phyloP scores from a whole-genome alignment of 2,113 vertebrate genomes.

The Archocentrus centrarchus region DNA sequence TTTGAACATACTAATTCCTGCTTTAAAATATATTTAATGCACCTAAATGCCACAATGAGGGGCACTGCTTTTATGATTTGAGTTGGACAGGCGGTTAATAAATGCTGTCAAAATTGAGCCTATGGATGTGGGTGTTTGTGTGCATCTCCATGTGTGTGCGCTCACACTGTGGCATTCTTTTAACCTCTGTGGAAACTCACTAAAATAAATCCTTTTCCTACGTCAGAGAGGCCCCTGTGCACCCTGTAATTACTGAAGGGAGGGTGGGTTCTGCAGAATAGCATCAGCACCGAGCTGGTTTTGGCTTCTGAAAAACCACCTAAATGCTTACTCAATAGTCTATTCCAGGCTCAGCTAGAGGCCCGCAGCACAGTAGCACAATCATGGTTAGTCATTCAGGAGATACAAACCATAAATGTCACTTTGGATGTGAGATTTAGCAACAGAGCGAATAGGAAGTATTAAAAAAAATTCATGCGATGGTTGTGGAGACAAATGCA shows the following conservation, averaged over 20 bases:
- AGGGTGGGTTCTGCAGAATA: slow-evolving; percentile 73
- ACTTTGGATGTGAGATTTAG: background rate
- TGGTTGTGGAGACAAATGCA: background rate
- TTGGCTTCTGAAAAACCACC: slow-evolving; percentile 71
- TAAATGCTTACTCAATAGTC: slow-evolving; percentile 68
- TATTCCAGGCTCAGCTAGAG: slow-evolving; percentile 53
- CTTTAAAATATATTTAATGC: slow-evolving; percentile 16
- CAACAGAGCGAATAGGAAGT: background rate
- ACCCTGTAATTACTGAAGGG: slow-evolving; percentile 82
- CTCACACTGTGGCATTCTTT: slow-evolving; percentile 81
- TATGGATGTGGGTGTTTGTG: slow-evolving; percentile 49
- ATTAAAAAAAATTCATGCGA: background rate
- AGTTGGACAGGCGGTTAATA: slow-evolving; percentile 64
- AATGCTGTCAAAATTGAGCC: slow-evolving; percentile 70
- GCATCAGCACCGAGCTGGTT: slow-evolving; percentile 65
- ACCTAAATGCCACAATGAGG: slow-evolving; percentile 24
- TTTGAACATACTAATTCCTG: background rate
- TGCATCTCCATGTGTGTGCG: slow-evolving; percentile 28
- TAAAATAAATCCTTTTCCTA: slow-evolving; percentile 85
- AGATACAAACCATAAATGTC: slow-evolving; percentile 30
- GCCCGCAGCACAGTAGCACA: slow-evolving; percentile 60
- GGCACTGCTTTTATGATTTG: slow-evolving; percentile 36
- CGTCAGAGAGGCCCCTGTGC: slow-evolving; percentile 83
- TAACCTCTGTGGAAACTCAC: slow-evolving; percentile 85
- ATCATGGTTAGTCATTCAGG: slow-evolving; percentile 34